Evolutionary conservation across 1,140 invertebrate species (phyloP).

Genomic region (Meloidogyne floridensis): DNA sequence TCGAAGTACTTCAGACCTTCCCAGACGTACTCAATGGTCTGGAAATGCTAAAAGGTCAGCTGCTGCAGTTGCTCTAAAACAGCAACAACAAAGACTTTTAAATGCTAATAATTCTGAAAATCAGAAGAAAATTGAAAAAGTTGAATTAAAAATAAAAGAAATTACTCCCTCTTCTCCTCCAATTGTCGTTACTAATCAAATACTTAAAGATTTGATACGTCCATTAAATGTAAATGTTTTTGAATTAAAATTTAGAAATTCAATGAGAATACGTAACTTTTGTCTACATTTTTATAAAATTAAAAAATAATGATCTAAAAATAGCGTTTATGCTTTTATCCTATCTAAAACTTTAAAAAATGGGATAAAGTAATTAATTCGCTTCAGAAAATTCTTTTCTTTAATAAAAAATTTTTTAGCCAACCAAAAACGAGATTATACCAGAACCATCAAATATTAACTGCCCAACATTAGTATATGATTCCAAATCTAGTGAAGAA

Average conservation of each 20-base stretch:
- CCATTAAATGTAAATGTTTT: constrained; percentile 1
- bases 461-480: not conserved
- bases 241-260: not conserved
- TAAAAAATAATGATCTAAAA: too few species aligned
- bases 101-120: not conserved
- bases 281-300: too few species aligned
- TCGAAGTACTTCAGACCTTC: not conserved
- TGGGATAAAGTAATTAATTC: too few species aligned
- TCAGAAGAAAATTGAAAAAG: not conserved
- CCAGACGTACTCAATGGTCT: not conserved
- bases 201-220: constrained; percentile 14
- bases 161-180: not conserved
- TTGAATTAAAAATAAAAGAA: not conserved
- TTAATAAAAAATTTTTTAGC: not conserved
- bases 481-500: not conserved
- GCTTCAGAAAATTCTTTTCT: not conserved
- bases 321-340: too few species aligned
- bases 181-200: constrained; percentile 9
- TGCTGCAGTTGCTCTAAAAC: not conserved
- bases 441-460: not conserved
- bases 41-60: constrained; percentile 4
- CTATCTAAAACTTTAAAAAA: too few species aligned
- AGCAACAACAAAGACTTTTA: not conserved
- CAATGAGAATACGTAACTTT: too few species aligned
- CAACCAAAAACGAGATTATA: not conserved